These are phyloP conservation scores for Epinotia ramella DNA, from an alignment of 2,888 invertebrate species.

Conservation along the genomic window DNA sequence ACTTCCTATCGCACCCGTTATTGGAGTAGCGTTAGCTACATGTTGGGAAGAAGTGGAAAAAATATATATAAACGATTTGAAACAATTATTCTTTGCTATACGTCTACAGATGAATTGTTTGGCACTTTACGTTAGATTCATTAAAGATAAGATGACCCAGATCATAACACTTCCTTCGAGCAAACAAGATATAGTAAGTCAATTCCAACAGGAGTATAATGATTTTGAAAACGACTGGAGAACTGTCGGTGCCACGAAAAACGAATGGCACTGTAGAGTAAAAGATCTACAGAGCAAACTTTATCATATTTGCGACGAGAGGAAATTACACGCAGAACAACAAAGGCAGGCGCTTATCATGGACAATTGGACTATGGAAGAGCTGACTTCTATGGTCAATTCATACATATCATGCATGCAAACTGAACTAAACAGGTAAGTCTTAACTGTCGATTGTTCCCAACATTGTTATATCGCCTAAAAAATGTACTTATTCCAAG, in stretches of 20 bases:
- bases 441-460: conserved; percentile 56
- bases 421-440: conserved; percentile 86
- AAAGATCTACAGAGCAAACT: conserved; percentile 81
- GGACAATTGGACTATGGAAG: conserved; percentile 85
- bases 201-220: conserved; percentile 86
- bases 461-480: not conserved
- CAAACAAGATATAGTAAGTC: conserved; percentile 84
- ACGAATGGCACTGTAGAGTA: conserved; percentile 86
- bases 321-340: conserved; percentile 82
- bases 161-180: conserved; percentile 83
- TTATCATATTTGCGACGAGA: conserved; percentile 84
- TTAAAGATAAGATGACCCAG: conserved; percentile 82
- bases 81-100: conserved; percentile 85
- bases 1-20: conserved; percentile 66
- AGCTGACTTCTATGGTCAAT: conserved; percentile 83
- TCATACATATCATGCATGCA: conserved; percentile 85
- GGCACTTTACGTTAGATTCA: conserved; percentile 83
- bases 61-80: conserved; percentile 80
- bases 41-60: conserved; percentile 83
- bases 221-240: conserved; percentile 85
- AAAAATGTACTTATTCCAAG: no score
- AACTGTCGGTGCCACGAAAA: conserved; percentile 83
- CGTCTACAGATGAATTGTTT: conserved; percentile 83
- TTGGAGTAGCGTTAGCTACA: conserved; percentile 73
- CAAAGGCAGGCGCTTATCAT: conserved; percentile 80